Conservation (phyloP, 2,888 invertebrate species). For the Chorisops tibialis region DNA sequence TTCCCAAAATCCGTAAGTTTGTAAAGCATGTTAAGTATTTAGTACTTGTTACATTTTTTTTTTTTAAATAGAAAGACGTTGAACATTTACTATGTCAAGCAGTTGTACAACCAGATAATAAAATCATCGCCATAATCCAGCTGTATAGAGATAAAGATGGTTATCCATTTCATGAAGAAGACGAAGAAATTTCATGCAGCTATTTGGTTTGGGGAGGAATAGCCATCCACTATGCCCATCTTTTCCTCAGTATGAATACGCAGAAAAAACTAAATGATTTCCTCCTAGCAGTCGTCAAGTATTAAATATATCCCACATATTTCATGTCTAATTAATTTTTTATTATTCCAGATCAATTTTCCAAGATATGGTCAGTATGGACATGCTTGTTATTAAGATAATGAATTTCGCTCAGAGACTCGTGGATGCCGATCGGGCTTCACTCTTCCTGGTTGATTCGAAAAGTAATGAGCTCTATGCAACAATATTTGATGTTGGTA, state of each 20-base stretch:
- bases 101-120: constrained; percentile 61
- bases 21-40: background rate
- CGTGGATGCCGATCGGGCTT: constrained; percentile 80
- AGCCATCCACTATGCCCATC: constrained; percentile 65
- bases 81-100: constrained; percentile 61
- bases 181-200: constrained; percentile 65
- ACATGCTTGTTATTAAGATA: constrained; percentile 75
- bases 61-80: constrained; percentile 45
- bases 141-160: constrained; percentile 58
- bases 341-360: constrained; percentile 72
- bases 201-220: constrained; percentile 70
- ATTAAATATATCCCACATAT: constrained; percentile 38
- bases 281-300: constrained; percentile 77
- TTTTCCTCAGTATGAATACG: constrained; percentile 66
- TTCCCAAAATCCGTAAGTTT: constrained; percentile 34
- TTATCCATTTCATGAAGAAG: constrained; percentile 61
- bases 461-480: constrained; percentile 74
- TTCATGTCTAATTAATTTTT: background rate
- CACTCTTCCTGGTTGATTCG: constrained; percentile 74
- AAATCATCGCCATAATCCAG: constrained; percentile 65
- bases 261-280: constrained; percentile 74
- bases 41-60: background rate
- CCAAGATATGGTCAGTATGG: constrained; percentile 83
- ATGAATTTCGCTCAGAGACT: constrained; percentile 79
- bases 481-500: constrained; percentile 71